Evolutionary conservation across 2,113 vertebrate species (phyloP), one percentile per base, ranked within the genome.

Genomic region (Rallus limicola): DNA sequence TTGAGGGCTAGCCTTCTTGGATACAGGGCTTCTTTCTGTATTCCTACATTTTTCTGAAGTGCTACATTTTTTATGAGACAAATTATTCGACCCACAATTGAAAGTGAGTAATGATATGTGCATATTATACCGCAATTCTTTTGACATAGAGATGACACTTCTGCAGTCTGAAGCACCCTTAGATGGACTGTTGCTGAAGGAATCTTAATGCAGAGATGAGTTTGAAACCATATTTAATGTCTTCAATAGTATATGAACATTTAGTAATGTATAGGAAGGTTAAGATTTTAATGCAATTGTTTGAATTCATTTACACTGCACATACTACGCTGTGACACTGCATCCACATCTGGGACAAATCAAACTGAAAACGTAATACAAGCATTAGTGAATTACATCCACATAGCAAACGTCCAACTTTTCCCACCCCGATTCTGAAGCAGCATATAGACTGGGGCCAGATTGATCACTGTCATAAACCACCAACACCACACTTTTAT

Each of bases 171-270:
- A 81, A 91, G 81, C 71, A 91, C 77, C 77, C 58, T 70, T 86
- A 67, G 68, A 26, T 67, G 53, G 79, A 95, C 96, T 96, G 85
- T 93, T 96, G 74, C 83, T 90, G 52, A 91, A 95, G 38, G 29
- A 86, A 87, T 83, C 64, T 90, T 92, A 55, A 92, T 40, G 56
- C 16, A 75, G 6, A 60, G 19, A 85, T 76, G 55, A 83, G 24
- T 85, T 55, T 70, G 17, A 33, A 71, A 92, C 90, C 58, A 55
- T 33, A 7, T 38, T 76, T 28, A 76, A 1, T 74, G 59, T 53
- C 15, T 82, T 86, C 31, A 65, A 3, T 25, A 36, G 10, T 81
- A 24, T 34, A 21, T 36, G 72, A 70, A 23, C 20, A 59, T 72
- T 44, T 63, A 85, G 19, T 70, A 65, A 69, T 23, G 2, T 44